These are phyloP conservation scores for Lamellibrachia satsuma DNA, from an alignment of 2,888 invertebrate species.

Conservation along the genomic window DNA sequence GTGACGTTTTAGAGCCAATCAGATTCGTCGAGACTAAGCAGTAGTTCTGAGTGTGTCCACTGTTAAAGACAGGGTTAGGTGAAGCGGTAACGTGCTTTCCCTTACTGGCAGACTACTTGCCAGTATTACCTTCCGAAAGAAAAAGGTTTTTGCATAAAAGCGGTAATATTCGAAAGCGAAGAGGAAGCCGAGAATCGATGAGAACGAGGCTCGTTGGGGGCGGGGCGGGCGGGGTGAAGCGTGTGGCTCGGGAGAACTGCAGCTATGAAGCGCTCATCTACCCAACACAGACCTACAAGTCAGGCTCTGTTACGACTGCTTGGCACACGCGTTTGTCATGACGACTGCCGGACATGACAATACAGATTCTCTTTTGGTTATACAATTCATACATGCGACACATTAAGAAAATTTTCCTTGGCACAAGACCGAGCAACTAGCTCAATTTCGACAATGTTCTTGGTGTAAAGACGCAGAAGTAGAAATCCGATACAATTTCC, in stretches of 20 bases:
- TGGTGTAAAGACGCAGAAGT: background rate
- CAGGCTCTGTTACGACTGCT: background rate
- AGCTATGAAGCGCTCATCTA: constrained; percentile 7
- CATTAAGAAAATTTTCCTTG: background rate
- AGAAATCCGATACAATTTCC: background rate
- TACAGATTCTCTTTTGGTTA: background rate
- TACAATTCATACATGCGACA: background rate
- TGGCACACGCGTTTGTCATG: background rate
- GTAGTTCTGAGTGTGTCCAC: background rate
- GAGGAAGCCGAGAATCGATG: background rate
- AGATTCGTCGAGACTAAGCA: background rate
- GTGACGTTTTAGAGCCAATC: background rate
- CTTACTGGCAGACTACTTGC: background rate
- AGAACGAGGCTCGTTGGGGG: background rate
- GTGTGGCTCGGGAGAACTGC: background rate
- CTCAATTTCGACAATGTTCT: background rate
- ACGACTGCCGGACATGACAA: background rate
- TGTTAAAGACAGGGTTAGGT: background rate
- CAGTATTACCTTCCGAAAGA: background rate
- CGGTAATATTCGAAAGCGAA: background rate
- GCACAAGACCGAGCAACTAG: background rate
- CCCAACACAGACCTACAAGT: background rate
- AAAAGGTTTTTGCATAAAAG: background rate
- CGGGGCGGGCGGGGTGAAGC: background rate
- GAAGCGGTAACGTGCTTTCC: constrained; percentile 12